Evolutionary conservation across 1,140 invertebrate genomes (phyloP).

Genomic region (Drosophila melanica): DNA sequence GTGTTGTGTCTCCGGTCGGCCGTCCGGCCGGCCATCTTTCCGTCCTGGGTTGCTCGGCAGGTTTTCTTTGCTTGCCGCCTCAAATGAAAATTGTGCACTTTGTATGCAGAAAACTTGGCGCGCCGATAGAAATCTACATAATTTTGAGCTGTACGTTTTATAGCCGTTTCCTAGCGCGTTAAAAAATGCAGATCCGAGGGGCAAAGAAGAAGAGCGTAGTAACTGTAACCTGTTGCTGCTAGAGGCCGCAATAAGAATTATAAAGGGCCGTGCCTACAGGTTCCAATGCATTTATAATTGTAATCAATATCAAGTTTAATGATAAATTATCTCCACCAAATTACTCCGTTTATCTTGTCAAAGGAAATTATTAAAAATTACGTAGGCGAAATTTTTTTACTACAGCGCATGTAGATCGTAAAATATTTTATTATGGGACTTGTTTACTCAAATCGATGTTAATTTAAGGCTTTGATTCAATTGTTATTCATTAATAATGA

Average conservation of each 20-base stretch:
- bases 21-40: conserved; percentile 15
- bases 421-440: conserved; percentile 40
- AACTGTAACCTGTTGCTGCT: conserved; percentile 34
- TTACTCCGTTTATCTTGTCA: conserved; percentile 75
- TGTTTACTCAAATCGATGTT: background rate
- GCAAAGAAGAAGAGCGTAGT: background rate
- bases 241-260: conserved; percentile 3
- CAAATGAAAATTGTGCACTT: conserved; percentile 79
- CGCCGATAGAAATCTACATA: conserved; percentile 79
- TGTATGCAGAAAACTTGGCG: conserved; percentile 80
- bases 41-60: conserved; percentile 48
- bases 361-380: conserved; percentile 69
- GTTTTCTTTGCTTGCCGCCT: conserved; percentile 53
- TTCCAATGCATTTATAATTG: conserved; percentile 57
- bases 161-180: conserved; percentile 71
- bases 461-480: conserved; percentile 9
- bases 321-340: conserved; percentile 73
- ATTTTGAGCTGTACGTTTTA: conserved; percentile 73
- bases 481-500: no score
- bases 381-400: conserved; percentile 39
- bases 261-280: conserved; percentile 17
- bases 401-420: conserved; percentile 23
- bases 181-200: conserved; percentile 26
- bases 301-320: conserved; percentile 78
- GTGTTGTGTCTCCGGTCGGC: conserved; percentile 35